Evolutionary conservation across 1,140 invertebrate species (phyloP).

Genomic region (Acyrthosiphon pisum): DNA sequence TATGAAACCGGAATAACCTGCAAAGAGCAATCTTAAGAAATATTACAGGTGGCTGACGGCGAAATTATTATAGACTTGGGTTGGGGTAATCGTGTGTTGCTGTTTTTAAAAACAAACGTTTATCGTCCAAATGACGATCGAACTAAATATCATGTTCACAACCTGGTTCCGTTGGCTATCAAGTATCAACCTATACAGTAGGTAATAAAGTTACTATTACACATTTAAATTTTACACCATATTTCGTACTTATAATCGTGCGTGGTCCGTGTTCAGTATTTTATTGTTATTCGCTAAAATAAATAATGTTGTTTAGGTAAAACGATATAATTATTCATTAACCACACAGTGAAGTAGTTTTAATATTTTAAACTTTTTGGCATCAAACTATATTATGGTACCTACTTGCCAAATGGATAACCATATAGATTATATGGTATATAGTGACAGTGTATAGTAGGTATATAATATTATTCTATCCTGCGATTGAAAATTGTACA

Average conservation of each 20-base stretch:
- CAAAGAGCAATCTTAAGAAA: background rate
- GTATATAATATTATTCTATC: background rate
- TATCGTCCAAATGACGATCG: background rate
- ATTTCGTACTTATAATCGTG: background rate
- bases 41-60: background rate
- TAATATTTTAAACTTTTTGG: no score
- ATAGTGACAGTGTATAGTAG: background rate
- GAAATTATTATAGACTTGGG: background rate
- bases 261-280: no score
- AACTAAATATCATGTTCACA: background rate
- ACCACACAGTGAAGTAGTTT: no score
- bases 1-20: background rate
- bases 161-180: no score
- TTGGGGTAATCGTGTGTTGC: background rate
- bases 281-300: no score
- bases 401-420: background rate
- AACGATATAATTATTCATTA: no score
- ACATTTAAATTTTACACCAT: background rate
- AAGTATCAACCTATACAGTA: background rate
- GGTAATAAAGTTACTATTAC: background rate
- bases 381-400: background rate
- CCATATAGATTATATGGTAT: no score
- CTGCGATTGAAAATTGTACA: no score
- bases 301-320: no score
- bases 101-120: background rate